Base-by-base conservation (phyloP, 2,888 invertebrate genomes). In the Biston stratarius region DNA sequence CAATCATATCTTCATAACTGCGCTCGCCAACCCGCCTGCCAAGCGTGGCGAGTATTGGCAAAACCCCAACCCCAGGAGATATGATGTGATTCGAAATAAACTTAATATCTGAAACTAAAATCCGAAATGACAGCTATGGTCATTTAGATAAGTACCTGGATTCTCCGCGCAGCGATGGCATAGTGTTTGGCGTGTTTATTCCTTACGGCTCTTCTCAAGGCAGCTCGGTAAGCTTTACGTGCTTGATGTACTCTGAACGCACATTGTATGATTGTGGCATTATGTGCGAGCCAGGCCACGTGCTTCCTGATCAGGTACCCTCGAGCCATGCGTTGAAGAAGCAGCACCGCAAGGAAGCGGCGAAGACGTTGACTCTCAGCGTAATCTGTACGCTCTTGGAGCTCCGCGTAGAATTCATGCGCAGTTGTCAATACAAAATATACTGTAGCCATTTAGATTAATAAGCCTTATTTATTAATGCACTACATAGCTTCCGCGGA, bases 241-340 rank as follows among this genome's bases (percentile, higher is more conserved):
- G 92, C 91, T 70, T 67, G 69, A 47, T 91, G 86, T 10, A 82
- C 59, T 76, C 92, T 87, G 67, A 87, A 92, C 0, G 91, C 91
- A 53, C 90, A 89, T 71, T 94, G 94, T 73, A 94, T 92, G 12
- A 73, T 89, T 2, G 69, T 84, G 5, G 92, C 92, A 59, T 92
- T 90, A 55, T 80, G 74, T 6, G 88, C 80, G 42, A 94, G 75
- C 90, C 89, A 89, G 0, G 84, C 84, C 11, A 94, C 69, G 67
- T 93, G 87, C 66, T 88, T 90, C 52, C 90, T 83, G 34, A 91
- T 89, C 59, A 92, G 75, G 69, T 88, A 84, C 0, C 89, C 91
- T 60, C 94, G 83, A 24, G 81, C 74, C 74, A 89, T 79, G 9
- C 89, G 87, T 55, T 90, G 90, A 40, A 94, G 75, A 0, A 89